A percentile compares a stretch with the other conserved stretches of the same genome.
These are phyloP conservation scores for Jaculus jaculus DNA, from an alignment of 2,113 vertebrate species.

Conservation along the genomic window DNA sequence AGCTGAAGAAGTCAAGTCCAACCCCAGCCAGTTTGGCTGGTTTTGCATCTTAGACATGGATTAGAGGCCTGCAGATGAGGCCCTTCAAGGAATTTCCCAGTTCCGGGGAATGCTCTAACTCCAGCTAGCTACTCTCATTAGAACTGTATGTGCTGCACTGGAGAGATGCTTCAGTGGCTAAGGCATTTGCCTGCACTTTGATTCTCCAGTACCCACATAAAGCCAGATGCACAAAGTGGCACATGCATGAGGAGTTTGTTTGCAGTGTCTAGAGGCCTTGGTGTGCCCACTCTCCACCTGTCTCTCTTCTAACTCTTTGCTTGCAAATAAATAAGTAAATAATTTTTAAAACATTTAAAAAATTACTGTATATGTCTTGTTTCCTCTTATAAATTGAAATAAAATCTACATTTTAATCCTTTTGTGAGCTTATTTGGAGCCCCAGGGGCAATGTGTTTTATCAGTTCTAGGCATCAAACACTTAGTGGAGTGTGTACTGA, in stretches of 20 bases:
- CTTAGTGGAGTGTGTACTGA: conserved; percentile 21
- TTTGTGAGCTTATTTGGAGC: neutral
- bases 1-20: neutral
- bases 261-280: too few species aligned
- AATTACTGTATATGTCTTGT: neutral
- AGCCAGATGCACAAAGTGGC: too few species aligned
- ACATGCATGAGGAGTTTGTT: neutral
- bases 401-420: conserved; percentile 9
- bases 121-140: neutral
- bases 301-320: too few species aligned
- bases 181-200: too few species aligned
- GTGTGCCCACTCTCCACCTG: too few species aligned
- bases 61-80: neutral
- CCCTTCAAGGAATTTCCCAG: neutral
- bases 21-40: neutral
- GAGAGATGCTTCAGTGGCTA: too few species aligned
- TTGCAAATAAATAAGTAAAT: too few species aligned
- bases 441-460: neutral
- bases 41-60: neutral
- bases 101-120: neutral
- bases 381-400: neutral
- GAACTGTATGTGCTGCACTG: neutral
- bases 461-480: neutral
- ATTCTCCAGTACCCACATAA: too few species aligned
- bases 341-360: too few species aligned